phyloP scores from a whole-genome alignment of 1,140 invertebrate genomes.

The Heliothis subflexa region DNA sequence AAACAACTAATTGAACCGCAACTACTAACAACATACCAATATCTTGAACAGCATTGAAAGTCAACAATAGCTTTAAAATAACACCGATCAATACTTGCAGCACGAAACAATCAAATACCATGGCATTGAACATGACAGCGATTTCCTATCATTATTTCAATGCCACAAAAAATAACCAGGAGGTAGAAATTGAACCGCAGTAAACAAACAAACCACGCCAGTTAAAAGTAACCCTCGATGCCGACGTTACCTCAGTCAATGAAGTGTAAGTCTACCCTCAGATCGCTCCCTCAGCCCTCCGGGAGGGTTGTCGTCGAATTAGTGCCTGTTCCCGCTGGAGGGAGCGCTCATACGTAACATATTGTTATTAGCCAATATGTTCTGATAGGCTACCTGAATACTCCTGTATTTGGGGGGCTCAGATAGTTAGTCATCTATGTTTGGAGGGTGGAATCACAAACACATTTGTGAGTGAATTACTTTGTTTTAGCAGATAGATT shows the following conservation, averaged over 20 bases:
- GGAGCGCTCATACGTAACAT: conserved; percentile 27
- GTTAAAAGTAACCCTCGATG: conserved; percentile 38
- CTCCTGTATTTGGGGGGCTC: neutral
- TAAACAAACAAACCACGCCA: conserved; percentile 15
- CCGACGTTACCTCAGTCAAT: conserved; percentile 29
- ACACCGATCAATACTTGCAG: neutral
- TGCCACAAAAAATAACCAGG: neutral
- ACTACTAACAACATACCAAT: no score
- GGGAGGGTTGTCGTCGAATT: conserved; percentile 46
- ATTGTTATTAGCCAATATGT: conserved; percentile 41
- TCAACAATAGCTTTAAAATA: neutral
- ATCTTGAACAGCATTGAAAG: no score
- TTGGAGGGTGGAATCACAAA: neutral
- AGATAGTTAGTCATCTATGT: conserved; percentile 2
- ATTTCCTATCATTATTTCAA: conserved; percentile 2
- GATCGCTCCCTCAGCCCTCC: conserved; percentile 12
- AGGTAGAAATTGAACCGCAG: neutral
- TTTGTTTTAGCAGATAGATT: neutral
- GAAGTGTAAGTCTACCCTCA: conserved; percentile 42
- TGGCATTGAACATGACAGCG: neutral
- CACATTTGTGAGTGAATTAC: neutral
- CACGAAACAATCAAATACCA: neutral
- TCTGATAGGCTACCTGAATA: neutral
- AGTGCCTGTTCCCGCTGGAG: conserved; percentile 31
- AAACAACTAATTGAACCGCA: no score